Conservation (phyloP, 2,113 vertebrate species). For the Cynocephalus volans region DNA sequence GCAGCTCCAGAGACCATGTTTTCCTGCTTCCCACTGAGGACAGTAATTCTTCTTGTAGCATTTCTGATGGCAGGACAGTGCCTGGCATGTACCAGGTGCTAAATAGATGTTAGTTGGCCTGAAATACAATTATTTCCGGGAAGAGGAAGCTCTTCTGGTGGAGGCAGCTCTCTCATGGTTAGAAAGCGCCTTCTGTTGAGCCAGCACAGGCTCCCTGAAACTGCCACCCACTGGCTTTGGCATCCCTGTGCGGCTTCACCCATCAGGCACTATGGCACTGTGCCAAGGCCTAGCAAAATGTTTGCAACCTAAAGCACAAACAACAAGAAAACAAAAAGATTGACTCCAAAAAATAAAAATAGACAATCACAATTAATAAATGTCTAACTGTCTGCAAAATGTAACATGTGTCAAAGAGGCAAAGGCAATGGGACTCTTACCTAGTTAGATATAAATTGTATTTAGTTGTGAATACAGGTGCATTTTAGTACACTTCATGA, state of each 20-base stretch:
- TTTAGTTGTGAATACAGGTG: background rate
- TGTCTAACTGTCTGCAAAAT: background rate
- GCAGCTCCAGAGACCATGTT: background rate
- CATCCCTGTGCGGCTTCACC: background rate
- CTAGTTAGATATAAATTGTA: background rate
- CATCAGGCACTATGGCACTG: background rate
- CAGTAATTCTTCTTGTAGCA: background rate
- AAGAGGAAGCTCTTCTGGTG: background rate
- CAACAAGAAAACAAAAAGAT: background rate
- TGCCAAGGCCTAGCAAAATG: background rate
- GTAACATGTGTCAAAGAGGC: background rate
- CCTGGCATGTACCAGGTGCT: background rate
- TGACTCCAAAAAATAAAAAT: background rate
- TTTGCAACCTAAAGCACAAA: background rate
- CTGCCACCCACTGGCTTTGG: background rate
- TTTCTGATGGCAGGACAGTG: background rate
- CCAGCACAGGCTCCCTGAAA: background rate
- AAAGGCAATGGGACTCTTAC: no score
- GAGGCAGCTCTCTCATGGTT: background rate
- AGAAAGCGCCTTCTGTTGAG: background rate
- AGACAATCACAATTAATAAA: background rate
- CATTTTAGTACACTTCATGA: background rate
- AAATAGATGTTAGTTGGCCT: background rate
- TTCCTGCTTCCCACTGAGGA: background rate
- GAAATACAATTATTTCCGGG: constrained; percentile 28